These are phyloP conservation scores for Eudasyphora cyanicolor DNA, from an alignment of 2,888 invertebrate species.

Conservation along the genomic window DNA sequence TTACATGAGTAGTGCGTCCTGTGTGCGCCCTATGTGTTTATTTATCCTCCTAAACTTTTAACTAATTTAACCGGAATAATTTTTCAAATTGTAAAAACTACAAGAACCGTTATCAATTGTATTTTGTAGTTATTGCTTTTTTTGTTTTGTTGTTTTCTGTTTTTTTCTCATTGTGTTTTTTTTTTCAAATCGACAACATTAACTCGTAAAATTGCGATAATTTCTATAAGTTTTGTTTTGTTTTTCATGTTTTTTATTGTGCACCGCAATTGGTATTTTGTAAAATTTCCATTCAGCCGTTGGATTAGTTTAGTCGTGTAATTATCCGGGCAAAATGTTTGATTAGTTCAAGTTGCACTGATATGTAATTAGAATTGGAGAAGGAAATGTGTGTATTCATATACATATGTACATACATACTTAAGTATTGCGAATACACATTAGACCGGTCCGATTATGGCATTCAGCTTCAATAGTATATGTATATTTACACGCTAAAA, in stretches of 20 bases:
- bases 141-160: not conserved
- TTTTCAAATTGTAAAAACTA: conserved; percentile 19
- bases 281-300: not conserved
- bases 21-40: not conserved
- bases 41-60: conserved; percentile 50
- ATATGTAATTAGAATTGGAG: conserved; percentile 11
- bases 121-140: not conserved
- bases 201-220: conserved; percentile 59
- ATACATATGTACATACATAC: not conserved
- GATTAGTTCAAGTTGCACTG: not conserved
- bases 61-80: conserved; percentile 60
- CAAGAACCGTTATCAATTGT: conserved; percentile 21
- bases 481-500: too few species aligned
- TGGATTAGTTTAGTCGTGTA: conserved; percentile 14
- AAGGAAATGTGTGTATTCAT: not conserved
- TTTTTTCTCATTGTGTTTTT: not conserved
- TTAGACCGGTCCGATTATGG: too few species aligned
- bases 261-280: not conserved
- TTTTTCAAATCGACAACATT: conserved; percentile 17
- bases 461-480: too few species aligned
- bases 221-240: conserved; percentile 51
- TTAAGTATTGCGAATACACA: not conserved
- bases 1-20: not conserved
- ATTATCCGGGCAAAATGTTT: conserved; percentile 18
- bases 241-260: not conserved